Base-by-base conservation (phyloP, 2,888 invertebrate genomes). In the Hymenopus coronatus region DNA sequence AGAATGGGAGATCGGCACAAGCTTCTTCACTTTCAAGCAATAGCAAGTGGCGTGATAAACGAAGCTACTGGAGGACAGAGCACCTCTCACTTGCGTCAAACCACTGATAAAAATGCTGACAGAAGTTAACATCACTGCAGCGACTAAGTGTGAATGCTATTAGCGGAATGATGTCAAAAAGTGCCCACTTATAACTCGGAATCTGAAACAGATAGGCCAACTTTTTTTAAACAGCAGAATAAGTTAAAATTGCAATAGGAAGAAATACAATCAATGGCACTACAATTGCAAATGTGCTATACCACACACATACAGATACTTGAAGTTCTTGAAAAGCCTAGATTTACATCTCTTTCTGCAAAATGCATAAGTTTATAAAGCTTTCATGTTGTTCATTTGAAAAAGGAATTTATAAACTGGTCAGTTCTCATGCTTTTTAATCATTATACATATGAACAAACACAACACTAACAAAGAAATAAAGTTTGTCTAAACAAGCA, bases 1-100 rank as follows among this genome's bases (percentile, higher is more conserved):
- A 28, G 96, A 96, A 92, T 96, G 96, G 96, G 96, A 96, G 92
- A 94, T 95, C 28, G 95, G 94, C 0, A 94, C 94, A 0, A 92
- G 92, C 88, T 93, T 95, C 81, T 95, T 95, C 92, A 94, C 94
- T 0, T 95, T 95, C 91, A 92, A 91, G 84, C 90, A 91, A 87
- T 91, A 90, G 88, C 87, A 28, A 81, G 81, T 30, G 81, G 33
- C 28, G 14, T 20, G 20, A 70, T 25, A 70, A 70, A 70, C 25
- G 54, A 54, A 54, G 54, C 15, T 70, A 6, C 40, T 40, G 30
- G 30, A 4, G 4, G 30, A 30, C 30, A 30, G 30, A 30, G 30
- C 4, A 2, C 30, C 33, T 33, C 40, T 40, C 40, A 40, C 12
- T 6, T 12, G 40, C 12, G 40, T 40, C 12, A 40, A 40, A 40